These are phyloP conservation scores for Butorides virescens DNA, from an alignment of 2,113 vertebrate genomes.

Conservation along the genomic window DNA sequence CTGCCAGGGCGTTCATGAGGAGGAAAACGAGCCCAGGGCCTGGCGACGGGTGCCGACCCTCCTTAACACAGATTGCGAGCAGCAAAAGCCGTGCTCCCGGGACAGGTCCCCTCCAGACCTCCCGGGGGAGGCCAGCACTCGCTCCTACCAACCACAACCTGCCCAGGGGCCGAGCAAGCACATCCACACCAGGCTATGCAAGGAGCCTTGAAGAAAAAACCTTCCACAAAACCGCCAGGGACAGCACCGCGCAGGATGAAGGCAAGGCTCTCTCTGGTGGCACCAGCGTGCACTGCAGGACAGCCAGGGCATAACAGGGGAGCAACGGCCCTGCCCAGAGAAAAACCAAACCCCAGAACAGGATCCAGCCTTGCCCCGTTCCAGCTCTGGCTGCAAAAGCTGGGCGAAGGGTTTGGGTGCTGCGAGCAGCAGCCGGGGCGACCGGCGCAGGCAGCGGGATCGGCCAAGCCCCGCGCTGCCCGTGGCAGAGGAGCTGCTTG, in stretches of 20 bases:
- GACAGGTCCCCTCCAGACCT: neutral
- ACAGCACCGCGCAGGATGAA: accelerated
- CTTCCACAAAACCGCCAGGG: accelerated
- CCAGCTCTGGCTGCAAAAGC: neutral
- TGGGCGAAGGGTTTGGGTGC: neutral
- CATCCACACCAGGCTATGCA: accelerated
- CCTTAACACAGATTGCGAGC: accelerated
- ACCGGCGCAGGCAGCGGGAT: accelerated
- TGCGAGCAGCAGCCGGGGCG: neutral
- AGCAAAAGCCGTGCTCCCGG: accelerated
- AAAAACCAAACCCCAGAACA: no score
- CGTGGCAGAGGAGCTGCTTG: neutral
- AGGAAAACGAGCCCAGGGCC: neutral
- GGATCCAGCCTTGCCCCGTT: accelerated
- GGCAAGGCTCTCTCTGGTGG: constrained; percentile 50
- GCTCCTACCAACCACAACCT: accelerated
- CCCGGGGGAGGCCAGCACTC: accelerated
- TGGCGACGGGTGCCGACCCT: accelerated
- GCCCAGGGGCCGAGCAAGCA: accelerated
- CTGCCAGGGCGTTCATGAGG: accelerated
- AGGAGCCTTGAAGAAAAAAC: neutral
- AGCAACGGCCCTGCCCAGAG: neutral
- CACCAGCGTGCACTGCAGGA: neutral
- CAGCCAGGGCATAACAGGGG: neutral
- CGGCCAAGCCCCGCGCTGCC: accelerated